A percentile compares a stretch with the other conserved stretches of the same genome.
These are phyloP conservation scores for Clepsis dumicolana DNA, from an alignment of 2,888 invertebrate species.

Conservation along the genomic window DNA sequence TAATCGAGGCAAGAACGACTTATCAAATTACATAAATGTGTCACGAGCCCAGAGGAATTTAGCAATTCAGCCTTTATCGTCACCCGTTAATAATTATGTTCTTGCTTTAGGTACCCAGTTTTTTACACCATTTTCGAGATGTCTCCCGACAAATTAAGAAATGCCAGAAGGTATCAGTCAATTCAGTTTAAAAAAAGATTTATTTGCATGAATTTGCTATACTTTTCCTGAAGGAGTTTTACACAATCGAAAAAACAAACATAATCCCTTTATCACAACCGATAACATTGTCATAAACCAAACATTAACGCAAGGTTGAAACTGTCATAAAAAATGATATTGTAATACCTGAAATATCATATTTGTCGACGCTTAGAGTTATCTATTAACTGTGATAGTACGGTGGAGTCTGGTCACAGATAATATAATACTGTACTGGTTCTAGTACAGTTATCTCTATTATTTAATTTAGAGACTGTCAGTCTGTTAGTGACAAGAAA, in stretches of 20 bases:
- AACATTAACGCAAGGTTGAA: not conserved
- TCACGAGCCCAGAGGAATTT: too few species aligned
- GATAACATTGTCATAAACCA: not conserved
- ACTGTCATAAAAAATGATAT: not conserved
- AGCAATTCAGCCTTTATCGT: too few species aligned
- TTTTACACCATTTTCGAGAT: too few species aligned
- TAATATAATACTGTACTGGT: too few species aligned
- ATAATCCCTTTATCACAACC: not conserved
- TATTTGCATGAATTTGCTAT: not conserved
- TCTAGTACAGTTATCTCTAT: constrained; percentile 3
- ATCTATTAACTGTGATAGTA: not conserved
- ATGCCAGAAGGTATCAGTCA: not conserved
- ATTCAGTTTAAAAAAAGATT: not conserved
- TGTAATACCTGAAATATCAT: not conserved
- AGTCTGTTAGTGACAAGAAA: not conserved
- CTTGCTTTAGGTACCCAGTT: too few species aligned
- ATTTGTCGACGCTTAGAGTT: not conserved
- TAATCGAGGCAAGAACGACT: too few species aligned
- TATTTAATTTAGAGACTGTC: not conserved
- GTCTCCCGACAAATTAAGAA: too few species aligned
- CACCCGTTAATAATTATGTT: too few species aligned
- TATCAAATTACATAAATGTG: too few species aligned
- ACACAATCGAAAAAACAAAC: not conserved
- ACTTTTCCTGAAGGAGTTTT: not conserved
- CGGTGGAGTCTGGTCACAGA: not conserved